Percentiles rank a stretch among this genome's conserved stretches.
Conservation (phyloP, 2,888 invertebrate species). For the Orthonevra nobilis region DNA sequence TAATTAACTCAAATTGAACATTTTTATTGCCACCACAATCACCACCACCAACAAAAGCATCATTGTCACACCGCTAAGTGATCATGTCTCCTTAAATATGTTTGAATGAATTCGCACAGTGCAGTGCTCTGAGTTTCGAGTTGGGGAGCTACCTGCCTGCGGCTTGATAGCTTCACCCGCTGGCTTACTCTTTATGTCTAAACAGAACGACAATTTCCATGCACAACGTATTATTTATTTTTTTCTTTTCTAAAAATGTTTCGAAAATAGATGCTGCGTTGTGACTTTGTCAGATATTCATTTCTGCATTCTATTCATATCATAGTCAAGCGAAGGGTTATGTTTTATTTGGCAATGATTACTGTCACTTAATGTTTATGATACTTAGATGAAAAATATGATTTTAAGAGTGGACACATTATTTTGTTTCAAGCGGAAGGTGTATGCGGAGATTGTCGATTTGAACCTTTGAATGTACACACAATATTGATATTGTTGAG, state of each 20-base stretch:
- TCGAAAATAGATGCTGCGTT: slow-evolving; percentile 27
- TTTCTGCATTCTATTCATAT: slow-evolving; percentile 12
- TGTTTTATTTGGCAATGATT: slow-evolving; percentile 38
- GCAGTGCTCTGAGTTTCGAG: too few relatives aligned
- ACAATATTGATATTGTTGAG: too few relatives aligned
- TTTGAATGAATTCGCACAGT: slow-evolving; percentile 16
- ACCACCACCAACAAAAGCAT: slow-evolving; percentile 1
- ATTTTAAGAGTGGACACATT: slow-evolving; percentile 11
- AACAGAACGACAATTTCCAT: slow-evolving; percentile 7
- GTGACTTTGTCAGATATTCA: slow-evolving; percentile 1
- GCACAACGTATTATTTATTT: slow-evolving; percentile 10
- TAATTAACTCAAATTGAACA: slow-evolving; percentile 40
- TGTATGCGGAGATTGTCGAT: too few relatives aligned
- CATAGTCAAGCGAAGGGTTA: slow-evolving; percentile 11
- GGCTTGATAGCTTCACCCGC: neutral
- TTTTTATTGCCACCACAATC: slow-evolving; percentile 24
- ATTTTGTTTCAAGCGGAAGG: neutral
- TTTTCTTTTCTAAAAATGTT: neutral
- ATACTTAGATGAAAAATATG: slow-evolving; percentile 4
- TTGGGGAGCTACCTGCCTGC: neutral
- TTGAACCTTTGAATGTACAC: too few relatives aligned
- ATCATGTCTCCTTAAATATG: neutral
- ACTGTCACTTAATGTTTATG: slow-evolving; percentile 22
- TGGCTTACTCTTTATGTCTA: too few relatives aligned
- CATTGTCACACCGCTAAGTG: neutral